Evolutionary conservation across 2,888 invertebrate genomes (phyloP), one percentile per base, ranked within the genome.

Genomic region (Patella ulyssiponensis): DNA sequence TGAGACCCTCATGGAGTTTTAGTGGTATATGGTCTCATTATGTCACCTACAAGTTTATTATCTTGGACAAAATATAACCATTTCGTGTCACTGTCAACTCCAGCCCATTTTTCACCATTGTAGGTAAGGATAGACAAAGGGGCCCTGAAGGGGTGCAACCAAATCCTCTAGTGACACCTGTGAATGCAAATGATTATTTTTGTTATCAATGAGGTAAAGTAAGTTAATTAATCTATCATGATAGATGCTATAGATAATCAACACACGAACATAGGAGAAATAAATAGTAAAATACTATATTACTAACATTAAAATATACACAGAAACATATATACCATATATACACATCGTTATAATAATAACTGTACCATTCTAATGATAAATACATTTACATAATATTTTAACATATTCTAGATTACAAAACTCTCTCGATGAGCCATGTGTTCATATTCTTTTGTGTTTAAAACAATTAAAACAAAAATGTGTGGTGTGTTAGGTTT

Each of bases 11-110:
- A 12, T 14, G 64, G 20, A 20, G 64, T 64, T 64, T 64, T 23
- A 64, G 20, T 64, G 20, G 64, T 23, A 64, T 23, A 64, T 64
- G 64, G 64, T 64, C 23, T 23, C 20, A 64, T 64, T 64, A 64
- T 64, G 64, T 64, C 64, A 23, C 64, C 23, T 64, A 64, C 64
- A 64, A 64, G 64, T 64, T 64, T 64, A 64, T 64, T 64, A 64
- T 64, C 64, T 64, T 64, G 64, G 64, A 64, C 64, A 23, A 64
- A 64, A 64, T 64, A 64, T 64, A 64, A 64, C 20, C 20, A 64
- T 23, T 23, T 14, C 64, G 23, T 64, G 64, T 64, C 64, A 64
- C 64, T 64, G 64, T 64, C 64, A 64, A 64, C 20, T 20, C 64
- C 64, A 64, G 64, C 64, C 64, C 64, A 64, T 64, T 64, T 64